These are phyloP conservation scores for Ochotona princeps DNA, from an alignment of 2,113 vertebrate genomes.

Conservation along the genomic window DNA sequence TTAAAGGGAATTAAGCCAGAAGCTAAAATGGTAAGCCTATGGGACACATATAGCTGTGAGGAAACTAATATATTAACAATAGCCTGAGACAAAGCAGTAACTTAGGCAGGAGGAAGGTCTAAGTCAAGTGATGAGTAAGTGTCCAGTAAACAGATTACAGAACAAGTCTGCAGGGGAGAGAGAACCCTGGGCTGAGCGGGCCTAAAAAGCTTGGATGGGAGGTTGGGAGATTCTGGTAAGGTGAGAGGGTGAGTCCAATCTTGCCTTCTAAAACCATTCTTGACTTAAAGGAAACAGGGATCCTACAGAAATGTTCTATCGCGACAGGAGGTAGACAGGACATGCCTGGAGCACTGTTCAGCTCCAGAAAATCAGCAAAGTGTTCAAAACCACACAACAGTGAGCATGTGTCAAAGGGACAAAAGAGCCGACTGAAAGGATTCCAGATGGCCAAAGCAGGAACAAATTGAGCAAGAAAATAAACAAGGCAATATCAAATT, in stretches of 20 bases:
- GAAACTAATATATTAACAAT: neutral
- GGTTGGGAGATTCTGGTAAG: neutral
- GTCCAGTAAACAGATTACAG: neutral
- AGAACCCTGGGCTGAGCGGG: neutral
- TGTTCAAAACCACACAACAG: neutral
- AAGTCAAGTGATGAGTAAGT: neutral
- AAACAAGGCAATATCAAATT: neutral
- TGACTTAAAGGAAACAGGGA: neutral
- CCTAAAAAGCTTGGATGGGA: neutral
- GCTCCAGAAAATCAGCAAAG: neutral
- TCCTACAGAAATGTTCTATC: neutral
- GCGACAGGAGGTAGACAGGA: neutral
- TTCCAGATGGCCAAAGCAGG: neutral
- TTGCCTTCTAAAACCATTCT: neutral
- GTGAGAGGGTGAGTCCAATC: neutral
- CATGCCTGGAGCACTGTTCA: neutral
- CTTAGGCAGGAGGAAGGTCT: neutral
- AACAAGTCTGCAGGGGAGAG: neutral
- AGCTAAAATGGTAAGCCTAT: neutral
- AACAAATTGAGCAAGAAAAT: neutral
- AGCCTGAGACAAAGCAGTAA: neutral
- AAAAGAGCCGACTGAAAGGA: neutral
- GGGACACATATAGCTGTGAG: neutral
- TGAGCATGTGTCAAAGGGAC: neutral
- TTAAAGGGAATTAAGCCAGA: neutral